Conservation (phyloP, 92 coral and sea anemone genomes). For the Porites rus region DNA sequence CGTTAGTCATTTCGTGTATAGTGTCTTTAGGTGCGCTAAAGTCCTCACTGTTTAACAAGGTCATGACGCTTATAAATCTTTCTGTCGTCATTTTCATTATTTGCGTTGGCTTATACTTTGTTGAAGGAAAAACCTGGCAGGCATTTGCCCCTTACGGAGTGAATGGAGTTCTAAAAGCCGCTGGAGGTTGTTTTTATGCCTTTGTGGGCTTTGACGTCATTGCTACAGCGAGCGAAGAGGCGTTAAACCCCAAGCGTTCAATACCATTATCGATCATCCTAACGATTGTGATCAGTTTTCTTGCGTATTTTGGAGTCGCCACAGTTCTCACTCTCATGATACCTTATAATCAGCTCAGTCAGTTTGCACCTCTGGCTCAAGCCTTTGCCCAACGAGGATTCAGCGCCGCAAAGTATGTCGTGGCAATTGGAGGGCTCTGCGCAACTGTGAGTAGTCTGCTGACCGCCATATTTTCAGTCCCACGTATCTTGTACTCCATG, state of each 20-base stretch:
- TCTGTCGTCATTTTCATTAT: constrained; percentile 61
- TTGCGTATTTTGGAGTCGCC: constrained; percentile 92
- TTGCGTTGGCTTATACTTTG: constrained; percentile 63
- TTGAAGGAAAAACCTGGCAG: constrained; percentile 76
- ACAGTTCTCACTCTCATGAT: constrained; percentile 84
- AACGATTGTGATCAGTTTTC: constrained; percentile 70
- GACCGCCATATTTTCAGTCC: constrained; percentile 66
- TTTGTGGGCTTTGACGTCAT: constrained; percentile 90
- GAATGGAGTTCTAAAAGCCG: constrained; percentile 73
- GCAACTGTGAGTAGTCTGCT: constrained; percentile 73
- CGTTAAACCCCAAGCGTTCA: constrained; percentile 76
- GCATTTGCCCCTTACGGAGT: constrained; percentile 88
- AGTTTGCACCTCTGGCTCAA: constrained; percentile 86
- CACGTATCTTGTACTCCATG: constrained; percentile 80
- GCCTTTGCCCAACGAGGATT: constrained; percentile 78
- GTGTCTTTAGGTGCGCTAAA: constrained; percentile 76
- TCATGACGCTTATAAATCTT: constrained; percentile 73
- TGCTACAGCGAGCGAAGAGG: constrained; percentile 82
- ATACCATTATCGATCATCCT: constrained; percentile 78
- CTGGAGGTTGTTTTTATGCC: constrained; percentile 79
- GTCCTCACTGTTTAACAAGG: constrained; percentile 61
- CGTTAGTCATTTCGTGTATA: constrained; percentile 57
- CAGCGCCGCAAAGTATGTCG: constrained; percentile 73
- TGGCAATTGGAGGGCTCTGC: constrained; percentile 75
- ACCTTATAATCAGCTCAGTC: constrained; percentile 65